A percentile compares a stretch with the other conserved stretches of the same genome.
phyloP scores from a whole-genome alignment of 2,113 vertebrate genomes.

The Lampris megalopsis region DNA sequence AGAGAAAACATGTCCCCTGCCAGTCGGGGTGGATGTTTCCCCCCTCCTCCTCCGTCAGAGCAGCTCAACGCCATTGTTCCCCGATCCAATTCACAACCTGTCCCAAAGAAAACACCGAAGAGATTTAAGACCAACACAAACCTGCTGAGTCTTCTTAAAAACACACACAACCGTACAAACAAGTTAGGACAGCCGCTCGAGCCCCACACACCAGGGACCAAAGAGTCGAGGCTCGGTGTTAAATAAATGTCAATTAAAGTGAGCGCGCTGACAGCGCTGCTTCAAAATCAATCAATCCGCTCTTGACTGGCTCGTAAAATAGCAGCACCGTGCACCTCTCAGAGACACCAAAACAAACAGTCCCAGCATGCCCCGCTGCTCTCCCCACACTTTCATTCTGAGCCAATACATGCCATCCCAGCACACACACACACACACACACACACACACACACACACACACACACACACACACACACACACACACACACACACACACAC shows the following conservation, averaged over 20 bases:
- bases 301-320: conserved; percentile 20
- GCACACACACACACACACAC: background rate
- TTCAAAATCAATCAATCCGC: conserved; percentile 38
- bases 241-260: conserved; percentile 18
- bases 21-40: too few species aligned
- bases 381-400: conserved; percentile 22
- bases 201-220: background rate
- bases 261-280: conserved; percentile 40
- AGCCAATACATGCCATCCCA: conserved; percentile 44
- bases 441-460: conserved; percentile 1
- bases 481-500: background rate
- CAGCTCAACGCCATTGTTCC: background rate
- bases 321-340: conserved; percentile 1
- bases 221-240: background rate
- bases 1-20: too few species aligned
- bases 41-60: too few species aligned
- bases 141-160: conserved; percentile 7
- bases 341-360: conserved; percentile 19
- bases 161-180: conserved; percentile 12
- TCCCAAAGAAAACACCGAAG: conserved; percentile 7
- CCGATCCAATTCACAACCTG: background rate
- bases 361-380: background rate
- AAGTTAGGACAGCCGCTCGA: conserved; percentile 5
- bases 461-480: background rate
- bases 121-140: conserved; percentile 13